Evolutionary conservation across 2,888 invertebrate genomes (phyloP).

Genomic region (Drosophila rellima): DNA sequence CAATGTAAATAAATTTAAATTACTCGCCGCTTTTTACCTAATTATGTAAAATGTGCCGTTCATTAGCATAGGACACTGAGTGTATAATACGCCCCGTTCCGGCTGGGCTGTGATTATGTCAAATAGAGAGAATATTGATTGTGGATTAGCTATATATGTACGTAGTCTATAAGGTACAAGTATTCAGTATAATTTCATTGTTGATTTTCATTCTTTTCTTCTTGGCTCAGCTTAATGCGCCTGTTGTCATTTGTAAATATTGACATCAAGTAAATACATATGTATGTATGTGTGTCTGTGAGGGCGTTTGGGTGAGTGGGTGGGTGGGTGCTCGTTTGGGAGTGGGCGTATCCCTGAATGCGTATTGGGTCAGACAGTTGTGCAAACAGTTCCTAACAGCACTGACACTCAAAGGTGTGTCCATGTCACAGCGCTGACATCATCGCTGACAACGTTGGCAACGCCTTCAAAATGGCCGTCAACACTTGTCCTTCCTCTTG

Average conservation of each 20-base stretch:
- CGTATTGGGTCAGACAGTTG: slow-evolving; percentile 54
- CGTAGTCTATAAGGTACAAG: slow-evolving; percentile 28
- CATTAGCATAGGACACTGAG: slow-evolving; percentile 86
- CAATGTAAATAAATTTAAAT: slow-evolving; percentile 43
- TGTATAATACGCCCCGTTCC: slow-evolving; percentile 85
- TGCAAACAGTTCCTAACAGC: slow-evolving; percentile 75
- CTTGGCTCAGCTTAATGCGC: neutral
- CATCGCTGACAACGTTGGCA: slow-evolving; percentile 69
- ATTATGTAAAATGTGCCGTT: slow-evolving; percentile 86
- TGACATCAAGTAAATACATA: slow-evolving; percentile 32
- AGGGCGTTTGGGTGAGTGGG: neutral
- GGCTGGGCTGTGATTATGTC: slow-evolving; percentile 82
- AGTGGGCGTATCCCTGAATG: slow-evolving; percentile 23
- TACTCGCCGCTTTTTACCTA: slow-evolving; percentile 83
- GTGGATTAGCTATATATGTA: slow-evolving; percentile 48
- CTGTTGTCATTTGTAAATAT: slow-evolving; percentile 45
- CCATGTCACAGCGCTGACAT: slow-evolving; percentile 69
- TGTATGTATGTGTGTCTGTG: slow-evolving; percentile 7
- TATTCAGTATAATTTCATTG: slow-evolving; percentile 25
- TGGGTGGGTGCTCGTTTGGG: slow-evolving; percentile 16
- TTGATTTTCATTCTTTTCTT: slow-evolving; percentile 1
- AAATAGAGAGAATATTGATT: slow-evolving; percentile 61
- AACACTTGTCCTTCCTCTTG: slow-evolving; percentile 40
- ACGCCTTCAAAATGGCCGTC: slow-evolving; percentile 72
- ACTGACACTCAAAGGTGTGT: slow-evolving; percentile 75